These are phyloP conservation scores for Platyscapa corneri DNA, from an alignment of 1,140 invertebrate species.

Conservation along the genomic window DNA sequence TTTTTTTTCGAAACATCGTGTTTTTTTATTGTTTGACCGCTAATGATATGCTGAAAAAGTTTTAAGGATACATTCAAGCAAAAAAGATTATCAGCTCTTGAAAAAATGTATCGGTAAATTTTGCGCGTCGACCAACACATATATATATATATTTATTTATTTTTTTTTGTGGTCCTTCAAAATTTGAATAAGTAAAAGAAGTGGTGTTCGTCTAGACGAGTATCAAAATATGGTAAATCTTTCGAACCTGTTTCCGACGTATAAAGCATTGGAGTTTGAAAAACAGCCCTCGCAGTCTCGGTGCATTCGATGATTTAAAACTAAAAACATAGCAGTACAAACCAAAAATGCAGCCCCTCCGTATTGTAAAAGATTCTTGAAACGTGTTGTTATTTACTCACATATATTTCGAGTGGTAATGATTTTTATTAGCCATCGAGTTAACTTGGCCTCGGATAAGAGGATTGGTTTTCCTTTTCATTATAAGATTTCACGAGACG, in stretches of 20 bases:
- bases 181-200: conserved; percentile 6
- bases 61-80: neutral
- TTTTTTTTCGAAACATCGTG: neutral
- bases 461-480: neutral
- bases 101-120: neutral
- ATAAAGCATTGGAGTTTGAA: neutral
- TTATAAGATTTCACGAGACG: neutral
- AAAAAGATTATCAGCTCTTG: neutral
- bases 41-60: neutral
- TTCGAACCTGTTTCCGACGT: neutral
- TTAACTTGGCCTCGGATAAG: neutral
- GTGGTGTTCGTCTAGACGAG: neutral
- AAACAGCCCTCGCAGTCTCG: neutral
- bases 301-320: neutral
- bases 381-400: neutral
- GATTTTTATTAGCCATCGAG: neutral
- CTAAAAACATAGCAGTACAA: neutral
- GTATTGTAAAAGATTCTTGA: neutral
- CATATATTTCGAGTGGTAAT: neutral
- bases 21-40: neutral
- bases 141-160: no score
- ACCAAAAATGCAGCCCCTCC: neutral
- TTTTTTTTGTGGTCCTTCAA: neutral
- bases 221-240: conserved; percentile 7
- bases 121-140: neutral